Base-by-base conservation (phyloP, 1,140 invertebrate species). In the Drosophila aff. region DNA sequence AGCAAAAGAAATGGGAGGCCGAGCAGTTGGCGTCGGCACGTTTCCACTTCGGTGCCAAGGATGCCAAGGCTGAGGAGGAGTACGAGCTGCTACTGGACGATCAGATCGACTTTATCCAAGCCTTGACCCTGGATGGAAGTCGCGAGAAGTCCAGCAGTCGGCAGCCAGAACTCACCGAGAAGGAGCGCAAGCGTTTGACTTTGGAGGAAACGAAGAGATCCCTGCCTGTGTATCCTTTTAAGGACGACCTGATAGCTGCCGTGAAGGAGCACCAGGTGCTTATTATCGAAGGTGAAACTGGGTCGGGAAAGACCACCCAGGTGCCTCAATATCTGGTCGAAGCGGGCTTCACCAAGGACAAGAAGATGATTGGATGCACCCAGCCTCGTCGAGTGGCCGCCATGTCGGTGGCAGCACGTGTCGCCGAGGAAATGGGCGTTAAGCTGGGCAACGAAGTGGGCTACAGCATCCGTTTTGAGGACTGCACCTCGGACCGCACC, bases 381-480 rank as follows among this genome's bases (percentile, higher is more conserved):
- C 98, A 99, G 93, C 99, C 99, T 1, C 94, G 99, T 87, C 94
- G 99, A 94, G 99, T 99, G 28, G 99, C 99, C 43, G 98, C 99
- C 11, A 99, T 99, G 99, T 99, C 98, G 28, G 99, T 99, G n/a
- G 98, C 99, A 44, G 97, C 98, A 43, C 95, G 99, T 94, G 99
- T 99, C 2, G 98, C 98, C n/a, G 98, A 99, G 94, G 99, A 99
- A 95, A 99, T 99, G 98, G 98, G 98, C 93, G 98, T 99, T 0
- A 96, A 97, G 92, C 94, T 99, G n/a, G 99, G 99, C 11, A 98
- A 99, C 93, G 98, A 99, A 95, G 99, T 99, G 65, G 99, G 99
- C 40, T 99, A 99, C 93, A 98, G 97, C 81, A 99, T 99, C 82
- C 95, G 99, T 92, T 99, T 99, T 94, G 99, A 99, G 95, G 99